Percentiles rank a stretch among this genome's conserved stretches.
Evolutionary conservation across 1,140 invertebrate species (phyloP).

Genomic region (Cyclargus thomasi): DNA sequence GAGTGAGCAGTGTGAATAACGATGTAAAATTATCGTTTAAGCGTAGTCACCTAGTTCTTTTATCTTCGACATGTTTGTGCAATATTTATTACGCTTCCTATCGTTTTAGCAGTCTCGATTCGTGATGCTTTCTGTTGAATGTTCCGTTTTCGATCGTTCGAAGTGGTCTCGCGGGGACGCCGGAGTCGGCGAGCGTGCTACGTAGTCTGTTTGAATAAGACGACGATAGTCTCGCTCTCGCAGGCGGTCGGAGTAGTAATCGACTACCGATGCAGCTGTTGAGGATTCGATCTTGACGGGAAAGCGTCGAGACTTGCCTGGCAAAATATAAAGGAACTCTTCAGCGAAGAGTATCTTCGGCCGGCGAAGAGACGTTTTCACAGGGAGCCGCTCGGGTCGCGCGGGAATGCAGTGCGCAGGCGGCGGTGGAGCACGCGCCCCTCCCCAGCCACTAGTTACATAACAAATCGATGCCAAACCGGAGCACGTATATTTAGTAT

Average conservation of each 20-base stretch:
- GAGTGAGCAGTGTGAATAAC: slow-evolving; percentile 51
- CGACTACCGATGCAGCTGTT: background rate
- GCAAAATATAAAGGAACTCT: background rate
- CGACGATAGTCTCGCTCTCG: slow-evolving; percentile 3
- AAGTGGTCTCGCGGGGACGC: slow-evolving; percentile 42
- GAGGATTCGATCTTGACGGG: background rate
- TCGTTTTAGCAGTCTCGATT: slow-evolving; percentile 57
- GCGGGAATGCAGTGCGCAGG: slow-evolving; percentile 10
- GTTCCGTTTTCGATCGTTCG: slow-evolving; percentile 50
- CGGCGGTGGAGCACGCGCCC: slow-evolving; percentile 34
- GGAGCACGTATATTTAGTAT: slow-evolving; percentile 69
- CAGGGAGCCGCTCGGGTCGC: background rate
- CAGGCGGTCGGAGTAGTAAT: background rate
- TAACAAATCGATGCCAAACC: slow-evolving; percentile 69
- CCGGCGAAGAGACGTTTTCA: slow-evolving; percentile 6
- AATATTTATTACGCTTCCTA: slow-evolving; percentile 69
- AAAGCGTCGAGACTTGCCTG: background rate
- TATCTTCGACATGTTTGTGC: slow-evolving; percentile 48
- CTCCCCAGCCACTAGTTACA: slow-evolving; percentile 51
- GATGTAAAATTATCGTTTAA: slow-evolving; percentile 46
- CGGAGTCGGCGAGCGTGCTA: background rate
- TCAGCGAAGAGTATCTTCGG: slow-evolving; percentile 18
- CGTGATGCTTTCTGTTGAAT: slow-evolving; percentile 36
- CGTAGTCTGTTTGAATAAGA: background rate
- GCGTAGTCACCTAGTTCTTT: slow-evolving; percentile 54